These are phyloP conservation scores for Elachura formosa DNA, from an alignment of 2,113 vertebrate species.

Conservation along the genomic window DNA sequence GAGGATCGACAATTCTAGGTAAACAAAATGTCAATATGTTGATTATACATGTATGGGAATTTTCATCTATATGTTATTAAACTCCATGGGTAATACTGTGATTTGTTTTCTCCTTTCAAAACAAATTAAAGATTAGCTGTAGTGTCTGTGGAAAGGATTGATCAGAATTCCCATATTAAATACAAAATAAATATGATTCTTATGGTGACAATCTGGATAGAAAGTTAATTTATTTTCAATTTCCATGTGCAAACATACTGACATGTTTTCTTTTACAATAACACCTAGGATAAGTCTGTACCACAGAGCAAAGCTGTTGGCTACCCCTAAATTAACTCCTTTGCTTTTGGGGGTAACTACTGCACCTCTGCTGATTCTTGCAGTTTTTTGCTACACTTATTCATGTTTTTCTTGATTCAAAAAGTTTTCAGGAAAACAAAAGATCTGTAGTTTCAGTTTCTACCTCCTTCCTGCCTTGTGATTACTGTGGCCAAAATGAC, in stretches of 20 bases:
- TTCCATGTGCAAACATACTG: neutral
- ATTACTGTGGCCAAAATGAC: neutral
- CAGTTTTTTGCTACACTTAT: neutral
- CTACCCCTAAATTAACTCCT: neutral
- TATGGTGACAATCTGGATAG: neutral
- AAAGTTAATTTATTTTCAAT: neutral
- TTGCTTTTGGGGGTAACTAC: neutral
- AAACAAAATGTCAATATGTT: conserved; percentile 6
- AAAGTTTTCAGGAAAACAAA: neutral
- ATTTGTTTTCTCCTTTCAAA: neutral
- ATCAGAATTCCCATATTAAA: neutral
- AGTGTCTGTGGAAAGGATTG: neutral
- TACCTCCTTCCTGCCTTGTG: neutral
- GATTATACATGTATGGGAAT: neutral
- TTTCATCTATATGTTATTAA: conserved; percentile 18
- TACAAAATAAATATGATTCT: neutral
- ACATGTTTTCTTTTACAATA: neutral
- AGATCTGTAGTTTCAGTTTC: neutral
- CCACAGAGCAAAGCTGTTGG: neutral
- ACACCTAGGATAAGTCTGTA: neutral
- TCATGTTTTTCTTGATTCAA: neutral
- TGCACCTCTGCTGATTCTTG: neutral
- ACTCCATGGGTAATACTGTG: neutral
- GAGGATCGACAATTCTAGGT: neutral
- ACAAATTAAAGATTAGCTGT: neutral